These are phyloP conservation scores for Epizoanthus rinbou DNA, from an alignment of 92 coral and sea anemone genomes.

Conservation along the genomic window DNA sequence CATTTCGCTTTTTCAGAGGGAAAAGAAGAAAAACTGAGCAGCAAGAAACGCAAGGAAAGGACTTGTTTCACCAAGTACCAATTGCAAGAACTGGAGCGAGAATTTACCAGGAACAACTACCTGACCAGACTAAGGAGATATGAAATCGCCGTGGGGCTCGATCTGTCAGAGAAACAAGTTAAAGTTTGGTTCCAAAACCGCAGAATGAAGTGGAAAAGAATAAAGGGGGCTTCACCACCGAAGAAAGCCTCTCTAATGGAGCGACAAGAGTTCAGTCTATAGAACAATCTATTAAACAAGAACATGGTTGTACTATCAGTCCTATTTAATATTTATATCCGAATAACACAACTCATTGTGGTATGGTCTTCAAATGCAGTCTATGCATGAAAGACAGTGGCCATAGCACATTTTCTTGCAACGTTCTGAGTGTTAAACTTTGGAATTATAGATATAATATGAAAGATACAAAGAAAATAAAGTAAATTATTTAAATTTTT, in stretches of 20 bases:
- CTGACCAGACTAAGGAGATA: conserved; percentile 78
- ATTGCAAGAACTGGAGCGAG: conserved; percentile 72
- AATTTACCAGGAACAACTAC: conserved; percentile 81
- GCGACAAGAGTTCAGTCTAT: conserved; percentile 48
- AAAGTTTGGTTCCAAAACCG: conserved; percentile 93
- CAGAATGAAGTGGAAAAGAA: conserved; percentile 88
- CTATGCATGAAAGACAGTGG: conserved; percentile 55
- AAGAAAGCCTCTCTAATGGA: conserved; percentile 48
- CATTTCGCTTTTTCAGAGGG: conserved; percentile 15
- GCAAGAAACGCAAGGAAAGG: conserved; percentile 78
- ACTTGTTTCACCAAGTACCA: conserved; percentile 87
- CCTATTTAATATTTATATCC: conserved; percentile 43
- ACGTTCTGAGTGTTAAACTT: conserved; percentile 28
- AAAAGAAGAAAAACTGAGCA: conserved; percentile 17
- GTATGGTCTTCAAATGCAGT: conserved; percentile 10
- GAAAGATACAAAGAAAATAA: too few relatives aligned
- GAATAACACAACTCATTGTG: neutral
- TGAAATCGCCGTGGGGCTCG: conserved; percentile 80
- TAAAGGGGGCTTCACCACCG: conserved; percentile 69
- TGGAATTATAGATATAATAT: too few relatives aligned
- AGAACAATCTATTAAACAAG: neutral
- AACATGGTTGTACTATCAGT: neutral
- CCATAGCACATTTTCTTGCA: conserved; percentile 42
- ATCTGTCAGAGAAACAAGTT: conserved; percentile 81
- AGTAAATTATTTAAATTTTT: too few relatives aligned